phyloP scores from a whole-genome alignment of 2,113 vertebrate species.

The Toxotes chatareus region DNA sequence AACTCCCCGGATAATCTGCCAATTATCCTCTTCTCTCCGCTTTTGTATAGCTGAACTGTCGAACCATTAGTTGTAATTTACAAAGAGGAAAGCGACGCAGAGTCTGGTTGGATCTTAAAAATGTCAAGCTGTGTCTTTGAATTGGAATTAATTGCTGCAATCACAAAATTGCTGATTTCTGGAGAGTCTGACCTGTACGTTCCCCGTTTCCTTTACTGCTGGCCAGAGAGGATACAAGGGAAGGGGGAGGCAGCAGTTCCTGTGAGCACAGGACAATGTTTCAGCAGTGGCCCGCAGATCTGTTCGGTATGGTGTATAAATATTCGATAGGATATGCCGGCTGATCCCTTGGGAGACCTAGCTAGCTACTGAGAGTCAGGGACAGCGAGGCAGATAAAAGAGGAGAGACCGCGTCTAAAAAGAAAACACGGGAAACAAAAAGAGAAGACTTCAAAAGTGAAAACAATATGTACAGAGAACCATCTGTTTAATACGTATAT shows the following conservation, averaged over 20 bases:
- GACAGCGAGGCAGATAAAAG: constrained; percentile 54
- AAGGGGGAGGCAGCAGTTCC: neutral
- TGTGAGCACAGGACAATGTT: constrained; percentile 14
- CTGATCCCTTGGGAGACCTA: constrained; percentile 58
- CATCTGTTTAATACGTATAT: constrained; percentile 36
- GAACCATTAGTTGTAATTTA: constrained; percentile 15
- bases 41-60: constrained; percentile 23
- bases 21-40: constrained; percentile 29
- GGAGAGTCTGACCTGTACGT: neutral
- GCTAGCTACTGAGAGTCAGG: constrained; percentile 53
- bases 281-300: constrained; percentile 41
- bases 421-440: constrained; percentile 36
- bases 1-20: constrained; percentile 4
- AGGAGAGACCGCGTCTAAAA: constrained; percentile 26
- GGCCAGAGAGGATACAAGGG: constrained; percentile 7
- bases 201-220: constrained; percentile 23
- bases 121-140: constrained; percentile 21
- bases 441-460: constrained; percentile 22
- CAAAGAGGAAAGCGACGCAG: constrained; percentile 1
- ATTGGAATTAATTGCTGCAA: constrained; percentile 47
- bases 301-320: constrained; percentile 61
- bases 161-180: constrained; percentile 32
- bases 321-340: constrained; percentile 65
- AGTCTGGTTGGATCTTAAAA: constrained; percentile 14
- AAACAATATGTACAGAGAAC: constrained; percentile 17